Base-by-base conservation (phyloP, 1,140 invertebrate species). In the Lepidurus apus region DNA sequence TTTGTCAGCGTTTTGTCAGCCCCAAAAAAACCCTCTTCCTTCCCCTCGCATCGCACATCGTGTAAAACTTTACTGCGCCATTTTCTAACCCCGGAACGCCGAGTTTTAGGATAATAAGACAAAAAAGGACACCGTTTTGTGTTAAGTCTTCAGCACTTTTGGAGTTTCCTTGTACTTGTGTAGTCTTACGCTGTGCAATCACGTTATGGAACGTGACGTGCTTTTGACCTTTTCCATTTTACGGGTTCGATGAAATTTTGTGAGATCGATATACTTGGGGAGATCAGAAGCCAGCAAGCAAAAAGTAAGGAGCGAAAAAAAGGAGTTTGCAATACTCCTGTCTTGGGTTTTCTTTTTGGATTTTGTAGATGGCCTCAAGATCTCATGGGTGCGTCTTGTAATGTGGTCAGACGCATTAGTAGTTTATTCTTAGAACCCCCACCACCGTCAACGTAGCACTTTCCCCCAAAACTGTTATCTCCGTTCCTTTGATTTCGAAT, bases 341-440 rank as follows among this genome's bases (percentile, higher is more conserved):
- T 65, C 53, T 65, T 65, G n/a, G 53, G 53, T 21, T 65, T 65
- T 65, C 1, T 13, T 65, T 65, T 65, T 47, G 45, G 5, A 21
- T 65, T 65, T 65, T 65, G 53, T 65, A n/a, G 53, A 65, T 65
- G 53, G 53, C 53, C n/a, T 65, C 53, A 65, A 65, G 53, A 65
- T 65, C 53, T 65, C 53, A 65, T 17, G 53, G 53, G 53, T 65
- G 53, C 53, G 53, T 21, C 53, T 65, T 65, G 53, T 65, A 65
- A 65, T 65, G 53, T 65, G 53, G 8, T 65, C 17, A 65, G 21
- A 65, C 17, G 53, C 53, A 65, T 21, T 65, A 65, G 53, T 65
- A 65, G 53, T 65, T 65, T 65, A 65, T 65, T 65, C 53, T 65
- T 65, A 65, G 53, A 7, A 65, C 6, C 53, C 21, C 53, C 53